Evolutionary conservation across 2,888 invertebrate genomes (phyloP).

Genomic region (Andrena praecox): DNA sequence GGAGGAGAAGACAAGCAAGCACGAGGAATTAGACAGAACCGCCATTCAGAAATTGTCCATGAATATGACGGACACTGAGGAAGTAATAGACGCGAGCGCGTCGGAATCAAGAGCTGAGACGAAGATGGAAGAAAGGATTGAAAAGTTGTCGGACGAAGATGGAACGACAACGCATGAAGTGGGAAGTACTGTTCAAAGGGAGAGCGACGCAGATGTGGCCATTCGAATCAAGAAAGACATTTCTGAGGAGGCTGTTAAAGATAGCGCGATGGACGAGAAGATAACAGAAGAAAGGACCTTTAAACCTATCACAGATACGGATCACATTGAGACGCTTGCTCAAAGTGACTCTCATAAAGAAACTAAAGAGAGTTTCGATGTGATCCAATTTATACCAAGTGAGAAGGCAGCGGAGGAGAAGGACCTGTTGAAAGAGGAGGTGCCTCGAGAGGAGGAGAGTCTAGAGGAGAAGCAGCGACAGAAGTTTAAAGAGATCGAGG

Average conservation of each 20-base stretch:
- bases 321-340: constrained; percentile 65
- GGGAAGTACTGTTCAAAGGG: constrained; percentile 68
- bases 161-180: constrained; percentile 73
- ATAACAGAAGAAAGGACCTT: constrained; percentile 16
- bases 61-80: constrained; percentile 73
- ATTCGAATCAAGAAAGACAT: constrained; percentile 76
- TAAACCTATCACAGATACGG: constrained; percentile 57
- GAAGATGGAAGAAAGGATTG: constrained; percentile 71
- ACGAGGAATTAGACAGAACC: constrained; percentile 71
- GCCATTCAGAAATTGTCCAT: constrained; percentile 75
- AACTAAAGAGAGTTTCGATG: constrained; percentile 68
- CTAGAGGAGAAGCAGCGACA: constrained; percentile 64
- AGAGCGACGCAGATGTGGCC: constrained; percentile 75
- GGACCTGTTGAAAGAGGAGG: constrained; percentile 34
- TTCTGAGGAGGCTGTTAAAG: constrained; percentile 27
- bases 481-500: constrained; percentile 70
- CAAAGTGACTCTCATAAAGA: constrained; percentile 72
- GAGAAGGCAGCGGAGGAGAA: constrained; percentile 57
- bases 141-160: constrained; percentile 73
- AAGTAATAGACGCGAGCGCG: constrained; percentile 77
- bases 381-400: constrained; percentile 54
- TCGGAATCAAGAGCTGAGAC: constrained; percentile 68
- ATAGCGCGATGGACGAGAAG: constrained; percentile 50
- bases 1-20: constrained; percentile 73
- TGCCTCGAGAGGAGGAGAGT: constrained; percentile 31